phyloP scores from a whole-genome alignment of 2,888 invertebrate genomes.

The Drosophila picticornis region DNA sequence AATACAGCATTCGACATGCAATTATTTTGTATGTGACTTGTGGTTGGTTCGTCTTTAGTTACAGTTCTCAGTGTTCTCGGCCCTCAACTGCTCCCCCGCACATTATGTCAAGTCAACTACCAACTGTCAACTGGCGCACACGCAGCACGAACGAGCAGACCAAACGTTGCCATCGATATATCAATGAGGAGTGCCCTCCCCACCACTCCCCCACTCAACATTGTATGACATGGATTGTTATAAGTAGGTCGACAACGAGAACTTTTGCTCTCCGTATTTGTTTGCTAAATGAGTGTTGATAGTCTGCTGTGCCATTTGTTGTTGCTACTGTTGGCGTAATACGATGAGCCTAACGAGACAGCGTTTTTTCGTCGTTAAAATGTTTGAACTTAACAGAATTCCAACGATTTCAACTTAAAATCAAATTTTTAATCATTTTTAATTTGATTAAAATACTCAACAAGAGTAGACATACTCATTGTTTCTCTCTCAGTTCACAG shows the following conservation, averaged over 20 bases:
- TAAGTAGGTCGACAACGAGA: conserved; percentile 61
- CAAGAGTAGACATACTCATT: too few species aligned
- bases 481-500: background rate
- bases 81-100: background rate
- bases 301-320: conserved; percentile 16
- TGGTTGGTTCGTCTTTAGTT: conserved; percentile 58
- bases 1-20: conserved; percentile 72
- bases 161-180: conserved; percentile 52
- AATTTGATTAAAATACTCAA: too few species aligned
- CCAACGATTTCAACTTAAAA: background rate
- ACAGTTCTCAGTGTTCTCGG: conserved; percentile 47
- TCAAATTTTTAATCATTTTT: background rate
- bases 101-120: conserved; percentile 26
- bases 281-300: conserved; percentile 43
- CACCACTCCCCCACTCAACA: background rate
- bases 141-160: conserved; percentile 26
- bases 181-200: conserved; percentile 31
- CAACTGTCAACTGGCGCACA: conserved; percentile 30
- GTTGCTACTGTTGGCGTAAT: background rate
- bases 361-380: background rate
- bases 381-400: background rate
- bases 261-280: conserved; percentile 35
- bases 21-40: conserved; percentile 67
- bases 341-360: background rate
- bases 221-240: background rate